These are phyloP conservation scores for Drosophila greeni DNA, from an alignment of 2,888 invertebrate genomes.

Conservation along the genomic window DNA sequence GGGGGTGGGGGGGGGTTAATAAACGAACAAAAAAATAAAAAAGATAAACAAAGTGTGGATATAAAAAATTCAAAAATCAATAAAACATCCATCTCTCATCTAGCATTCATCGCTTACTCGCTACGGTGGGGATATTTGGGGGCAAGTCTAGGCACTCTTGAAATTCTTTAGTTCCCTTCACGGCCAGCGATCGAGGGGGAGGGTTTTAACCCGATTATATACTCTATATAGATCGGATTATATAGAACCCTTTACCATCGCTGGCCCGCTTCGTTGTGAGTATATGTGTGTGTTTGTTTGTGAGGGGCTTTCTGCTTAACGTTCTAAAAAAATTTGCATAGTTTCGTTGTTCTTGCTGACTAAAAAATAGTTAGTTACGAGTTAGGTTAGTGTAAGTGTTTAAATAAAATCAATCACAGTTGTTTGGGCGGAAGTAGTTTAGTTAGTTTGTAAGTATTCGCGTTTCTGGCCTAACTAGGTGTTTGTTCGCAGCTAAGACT, in stretches of 20 bases:
- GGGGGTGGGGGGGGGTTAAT: conserved; percentile 36
- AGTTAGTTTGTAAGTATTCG: conserved; percentile 44
- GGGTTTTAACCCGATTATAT: background rate
- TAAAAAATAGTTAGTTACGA: conserved; percentile 56
- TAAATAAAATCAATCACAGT: conserved; percentile 76
- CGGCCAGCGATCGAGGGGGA: conserved; percentile 11
- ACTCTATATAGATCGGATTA: background rate
- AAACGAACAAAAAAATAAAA: conserved; percentile 35
- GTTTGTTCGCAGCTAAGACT: conserved; percentile 48
- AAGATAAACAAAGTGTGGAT: conserved; percentile 38
- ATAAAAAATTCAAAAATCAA: conserved; percentile 26
- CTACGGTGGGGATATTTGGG: conserved; percentile 69
- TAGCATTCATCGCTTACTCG: conserved; percentile 29
- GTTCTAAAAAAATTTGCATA: conserved; percentile 68
- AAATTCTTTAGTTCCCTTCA: conserved; percentile 31
- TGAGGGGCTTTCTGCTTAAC: conserved; percentile 34
- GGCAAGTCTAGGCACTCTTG: conserved; percentile 74
- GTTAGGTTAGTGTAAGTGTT: conserved; percentile 51
- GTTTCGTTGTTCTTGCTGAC: conserved; percentile 54
- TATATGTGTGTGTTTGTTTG: conserved; percentile 38
- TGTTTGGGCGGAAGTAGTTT: conserved; percentile 77
- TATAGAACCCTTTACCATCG: background rate
- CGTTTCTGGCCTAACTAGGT: conserved; percentile 54
- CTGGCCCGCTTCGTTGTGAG: conserved; percentile 38
- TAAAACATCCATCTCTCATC: conserved; percentile 15